Evolutionary conservation across 2,113 vertebrate genomes (phyloP).

Genomic region (Cyphomyrus discorhynchus): DNA sequence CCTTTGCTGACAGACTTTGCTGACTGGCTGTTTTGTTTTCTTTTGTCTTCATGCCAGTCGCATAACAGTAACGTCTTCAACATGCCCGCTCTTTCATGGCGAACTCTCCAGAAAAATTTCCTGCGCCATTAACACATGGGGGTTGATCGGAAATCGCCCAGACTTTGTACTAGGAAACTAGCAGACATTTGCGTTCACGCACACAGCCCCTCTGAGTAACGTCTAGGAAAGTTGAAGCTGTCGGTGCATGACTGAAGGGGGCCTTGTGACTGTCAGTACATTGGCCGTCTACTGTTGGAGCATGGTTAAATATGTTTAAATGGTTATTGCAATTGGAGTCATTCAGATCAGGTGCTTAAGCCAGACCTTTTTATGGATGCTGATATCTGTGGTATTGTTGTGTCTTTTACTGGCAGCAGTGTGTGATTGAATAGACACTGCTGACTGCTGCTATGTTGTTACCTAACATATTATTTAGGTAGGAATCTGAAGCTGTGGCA

Average conservation of each 20-base stretch:
- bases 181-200: background rate
- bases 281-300: background rate
- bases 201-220: background rate
- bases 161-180: background rate
- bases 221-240: background rate
- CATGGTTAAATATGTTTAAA: background rate
- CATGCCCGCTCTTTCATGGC: background rate
- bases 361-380: background rate
- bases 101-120: background rate
- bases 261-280: background rate
- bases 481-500: background rate
- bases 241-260: background rate
- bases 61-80: background rate
- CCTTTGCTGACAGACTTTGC: background rate
- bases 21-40: background rate
- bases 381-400: background rate
- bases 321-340: background rate
- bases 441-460: background rate
- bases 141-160: background rate
- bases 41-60: background rate
- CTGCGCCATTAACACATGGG: background rate
- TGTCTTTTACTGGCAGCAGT: background rate
- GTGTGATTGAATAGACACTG: background rate
- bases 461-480: background rate
- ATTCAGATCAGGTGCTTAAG: background rate